Evolutionary conservation across 2,888 invertebrate species (phyloP).

Genomic region (Caenorhabditis macrosperma): DNA sequence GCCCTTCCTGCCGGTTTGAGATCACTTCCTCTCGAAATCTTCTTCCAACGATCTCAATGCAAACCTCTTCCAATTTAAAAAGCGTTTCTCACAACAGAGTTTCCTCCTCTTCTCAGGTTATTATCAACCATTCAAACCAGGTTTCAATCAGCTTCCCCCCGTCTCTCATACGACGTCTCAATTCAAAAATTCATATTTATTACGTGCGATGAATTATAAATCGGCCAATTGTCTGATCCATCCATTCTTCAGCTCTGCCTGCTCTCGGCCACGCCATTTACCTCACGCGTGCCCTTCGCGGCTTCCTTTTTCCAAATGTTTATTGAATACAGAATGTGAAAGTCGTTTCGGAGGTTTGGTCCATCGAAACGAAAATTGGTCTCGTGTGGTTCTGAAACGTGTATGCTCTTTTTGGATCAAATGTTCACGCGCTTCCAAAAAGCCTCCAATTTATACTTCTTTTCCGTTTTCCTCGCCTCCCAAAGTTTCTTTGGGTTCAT

Average conservation of each 20-base stretch:
- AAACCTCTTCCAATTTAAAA: too few species aligned
- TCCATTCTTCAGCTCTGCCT: slow-evolving; percentile 20
- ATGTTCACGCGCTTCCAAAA: slow-evolving; percentile 39
- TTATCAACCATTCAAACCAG: background rate
- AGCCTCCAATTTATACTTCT: slow-evolving; percentile 32
- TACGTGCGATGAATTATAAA: slow-evolving; percentile 56
- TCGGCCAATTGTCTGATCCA: slow-evolving; percentile 54
- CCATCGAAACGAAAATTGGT: slow-evolving; percentile 31
- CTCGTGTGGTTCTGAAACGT: slow-evolving; percentile 12
- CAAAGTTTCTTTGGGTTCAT: background rate
- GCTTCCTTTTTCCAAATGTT: slow-evolving; percentile 41
- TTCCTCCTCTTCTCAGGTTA: too few species aligned
- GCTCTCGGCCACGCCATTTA: slow-evolving; percentile 26
- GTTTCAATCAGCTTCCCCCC: background rate
- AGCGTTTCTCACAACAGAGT: too few species aligned
- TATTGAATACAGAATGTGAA: slow-evolving; percentile 59
- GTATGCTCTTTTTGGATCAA: slow-evolving; percentile 40
- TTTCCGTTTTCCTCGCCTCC: slow-evolving; percentile 20
- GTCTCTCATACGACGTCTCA: slow-evolving; percentile 12
- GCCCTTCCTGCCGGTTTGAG: slow-evolving; percentile 23
- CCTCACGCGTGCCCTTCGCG: slow-evolving; percentile 36
- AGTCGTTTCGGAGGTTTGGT: slow-evolving; percentile 40
- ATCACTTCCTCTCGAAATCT: background rate
- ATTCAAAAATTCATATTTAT: slow-evolving; percentile 44
- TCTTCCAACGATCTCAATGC: slow-evolving; percentile 8